Evolutionary conservation across 2,888 invertebrate genomes (phyloP).

Genomic region (Cecidostiba fungosa): DNA sequence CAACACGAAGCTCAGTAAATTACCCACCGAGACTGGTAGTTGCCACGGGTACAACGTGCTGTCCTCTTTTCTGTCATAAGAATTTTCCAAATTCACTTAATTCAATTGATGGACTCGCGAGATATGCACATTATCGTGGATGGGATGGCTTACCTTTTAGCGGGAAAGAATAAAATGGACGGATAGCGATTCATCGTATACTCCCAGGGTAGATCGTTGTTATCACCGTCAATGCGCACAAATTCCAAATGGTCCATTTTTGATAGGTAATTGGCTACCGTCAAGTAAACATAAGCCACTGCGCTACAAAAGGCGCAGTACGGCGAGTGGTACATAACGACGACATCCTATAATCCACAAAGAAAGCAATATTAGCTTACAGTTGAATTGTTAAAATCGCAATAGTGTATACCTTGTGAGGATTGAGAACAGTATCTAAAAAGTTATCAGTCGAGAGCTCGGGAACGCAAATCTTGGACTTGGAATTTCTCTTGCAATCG

Average conservation of each 20-base stretch:
- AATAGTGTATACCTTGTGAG: conserved; percentile 81
- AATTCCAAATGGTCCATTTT: conserved; percentile 82
- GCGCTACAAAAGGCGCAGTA: conserved; percentile 89
- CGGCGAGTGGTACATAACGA: conserved; percentile 89
- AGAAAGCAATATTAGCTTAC: neutral
- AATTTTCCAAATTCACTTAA: neutral
- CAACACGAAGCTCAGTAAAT: conserved; percentile 87
- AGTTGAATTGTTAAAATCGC: too few relatives aligned
- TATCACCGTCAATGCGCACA: conserved; percentile 89
- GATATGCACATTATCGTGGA: neutral
- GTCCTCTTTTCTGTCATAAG: conserved; percentile 84
- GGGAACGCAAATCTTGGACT: conserved; percentile 81
- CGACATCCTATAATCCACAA: conserved; percentile 84
- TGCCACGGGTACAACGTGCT: conserved; percentile 86
- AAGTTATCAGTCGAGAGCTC: conserved; percentile 87
- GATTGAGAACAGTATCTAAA: conserved; percentile 83
- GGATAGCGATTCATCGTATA: conserved; percentile 91
- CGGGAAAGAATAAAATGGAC: conserved; percentile 90
- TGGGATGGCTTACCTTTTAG: conserved; percentile 82
- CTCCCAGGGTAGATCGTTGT: conserved; percentile 94
- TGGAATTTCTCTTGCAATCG: conserved; percentile 65
- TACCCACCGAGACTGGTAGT: conserved; percentile 84
- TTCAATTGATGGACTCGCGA: neutral
- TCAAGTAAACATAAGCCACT: conserved; percentile 86
- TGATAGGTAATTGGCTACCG: conserved; percentile 84